phyloP scores from a whole-genome alignment of 2,797 vertebrate species.

The Melanotaenia trifasciata region DNA sequence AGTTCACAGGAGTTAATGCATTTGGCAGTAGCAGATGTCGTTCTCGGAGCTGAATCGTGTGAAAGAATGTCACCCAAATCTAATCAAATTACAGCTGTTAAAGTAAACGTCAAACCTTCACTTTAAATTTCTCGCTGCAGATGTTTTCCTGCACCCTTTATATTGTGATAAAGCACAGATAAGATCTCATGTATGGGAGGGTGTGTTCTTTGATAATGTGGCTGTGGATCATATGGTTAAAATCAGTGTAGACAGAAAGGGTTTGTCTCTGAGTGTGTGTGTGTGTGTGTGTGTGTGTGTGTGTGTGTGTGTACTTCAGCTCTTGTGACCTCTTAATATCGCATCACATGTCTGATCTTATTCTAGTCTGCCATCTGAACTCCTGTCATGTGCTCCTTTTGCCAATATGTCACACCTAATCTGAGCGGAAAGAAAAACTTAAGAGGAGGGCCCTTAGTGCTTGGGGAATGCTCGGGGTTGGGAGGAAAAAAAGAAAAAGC shows the following conservation, averaged over 20 bases:
- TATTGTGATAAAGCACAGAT: slow-evolving; percentile 63
- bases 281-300: slow-evolving; percentile 13
- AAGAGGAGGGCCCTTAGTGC: slow-evolving; percentile 70
- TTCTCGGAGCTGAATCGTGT: slow-evolving; percentile 67
- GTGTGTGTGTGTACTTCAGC: slow-evolving; percentile 54
- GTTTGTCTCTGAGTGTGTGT: slow-evolving; percentile 26
- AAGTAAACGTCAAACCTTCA: slow-evolving; percentile 80
- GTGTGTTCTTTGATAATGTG: slow-evolving; percentile 50
- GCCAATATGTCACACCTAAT: slow-evolving; percentile 85
- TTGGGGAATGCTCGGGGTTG: slow-evolving; percentile 70
- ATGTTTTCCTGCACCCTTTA: slow-evolving; percentile 50
- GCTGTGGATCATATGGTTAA: slow-evolving; percentile 75
- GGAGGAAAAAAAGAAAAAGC: slow-evolving; percentile 20
- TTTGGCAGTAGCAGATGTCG: slow-evolving; percentile 81
- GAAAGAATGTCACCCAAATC: slow-evolving; percentile 79
- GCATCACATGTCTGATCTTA: slow-evolving; percentile 85
- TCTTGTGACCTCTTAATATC: slow-evolving; percentile 86
- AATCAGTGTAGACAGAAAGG: slow-evolving; percentile 64
- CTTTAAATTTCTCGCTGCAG: slow-evolving; percentile 74
- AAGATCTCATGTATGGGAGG: slow-evolving; percentile 52
- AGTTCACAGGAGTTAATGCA: slow-evolving; percentile 74
- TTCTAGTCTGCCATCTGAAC: slow-evolving; percentile 84
- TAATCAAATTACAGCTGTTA: slow-evolving; percentile 83
- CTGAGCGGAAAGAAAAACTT: slow-evolving; percentile 76
- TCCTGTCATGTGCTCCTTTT: slow-evolving; percentile 84